Evolutionary conservation across 2,797 vertebrate genomes (phyloP), one percentile per base, ranked within the genome.

Genomic region (Eulemur albifrons): DNA sequence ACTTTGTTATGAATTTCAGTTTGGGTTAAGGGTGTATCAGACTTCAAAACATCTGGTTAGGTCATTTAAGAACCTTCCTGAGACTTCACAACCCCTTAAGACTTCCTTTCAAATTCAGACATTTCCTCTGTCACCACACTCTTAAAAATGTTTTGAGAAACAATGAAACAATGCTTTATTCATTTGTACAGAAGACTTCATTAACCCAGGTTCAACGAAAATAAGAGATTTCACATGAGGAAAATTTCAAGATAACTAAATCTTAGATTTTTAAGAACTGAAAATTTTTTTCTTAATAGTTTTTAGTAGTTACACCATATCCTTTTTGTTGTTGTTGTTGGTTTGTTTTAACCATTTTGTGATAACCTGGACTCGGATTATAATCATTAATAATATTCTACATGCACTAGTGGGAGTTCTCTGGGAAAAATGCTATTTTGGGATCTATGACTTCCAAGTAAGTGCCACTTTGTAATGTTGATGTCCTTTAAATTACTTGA

Each of bases 1-100:
- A 97, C 96, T 97, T 95, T 92, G 93, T 96, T 95, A 59, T 88
- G 93, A 94, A 94, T 96, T 97, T 96, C 63, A 88, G 85, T 93
- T 97, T 87, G 79, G 90, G 93, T 77, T 93, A 92, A 88, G 91
- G 77, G 75, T 77, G 32, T 96, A 96, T 97, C 95, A 80, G 83
- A 94, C 96, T 97, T 97, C 96, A 97, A 93, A 97, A 97, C 57
- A 93, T 95, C 96, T 97, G 95, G 88, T 94, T 90, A 82, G 92
- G 97, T 95, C 97, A 97, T 77, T 95, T 95, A 96, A 96, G 96
- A 97, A 89, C 77, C 91, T 97, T 96, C 79, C 75, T 67, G 88
- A 97, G 94, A 88, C 83, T 97, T 97, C 95, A 96, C 88, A 96
- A 83, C 57, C 79, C 63, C 81, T 86, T 88, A 95, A 96, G 96